These are phyloP conservation scores for Eupeodes luniger DNA, from an alignment of 2,888 invertebrate genomes.

Conservation along the genomic window DNA sequence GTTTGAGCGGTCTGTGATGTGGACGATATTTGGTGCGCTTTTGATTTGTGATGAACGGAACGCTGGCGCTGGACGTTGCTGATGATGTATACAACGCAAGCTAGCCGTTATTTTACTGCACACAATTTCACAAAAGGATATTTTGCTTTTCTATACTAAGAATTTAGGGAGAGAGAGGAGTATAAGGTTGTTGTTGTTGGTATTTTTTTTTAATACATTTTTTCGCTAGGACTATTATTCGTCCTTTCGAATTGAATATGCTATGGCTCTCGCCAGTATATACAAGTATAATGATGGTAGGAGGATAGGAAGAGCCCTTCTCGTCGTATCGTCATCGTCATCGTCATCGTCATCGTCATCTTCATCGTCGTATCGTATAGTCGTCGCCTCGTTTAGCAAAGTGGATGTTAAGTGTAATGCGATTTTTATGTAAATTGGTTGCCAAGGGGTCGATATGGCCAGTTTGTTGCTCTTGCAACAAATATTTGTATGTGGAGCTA, in stretches of 20 bases:
- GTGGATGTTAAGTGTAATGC: conserved; percentile 84
- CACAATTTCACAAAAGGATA: conserved; percentile 71
- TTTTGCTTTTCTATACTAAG: conserved; percentile 27
- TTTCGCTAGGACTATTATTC: conserved; percentile 48
- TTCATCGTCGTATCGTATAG: conserved; percentile 57
- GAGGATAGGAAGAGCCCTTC: conserved; percentile 18
- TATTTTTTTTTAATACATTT: not conserved
- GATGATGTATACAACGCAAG: not conserved
- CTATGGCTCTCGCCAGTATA: not conserved
- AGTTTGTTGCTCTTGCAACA: conserved; percentile 66
- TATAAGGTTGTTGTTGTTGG: not conserved
- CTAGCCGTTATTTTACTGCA: conserved; percentile 63
- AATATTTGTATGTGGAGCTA: conserved; percentile 22
- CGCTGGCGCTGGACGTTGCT: not conserved
- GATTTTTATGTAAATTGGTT: conserved; percentile 84
- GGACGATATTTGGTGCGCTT: conserved; percentile 53
- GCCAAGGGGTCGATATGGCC: conserved; percentile 70
- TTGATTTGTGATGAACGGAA: conserved; percentile 68
- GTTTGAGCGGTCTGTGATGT: conserved; percentile 9
- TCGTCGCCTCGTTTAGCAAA: conserved; percentile 83
- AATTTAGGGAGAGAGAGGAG: conserved; percentile 17
- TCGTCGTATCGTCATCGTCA: conserved; percentile 4
- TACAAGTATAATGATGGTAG: not conserved
- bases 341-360: not conserved
- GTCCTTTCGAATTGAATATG: conserved; percentile 51